Base-by-base conservation (phyloP, 2,113 vertebrate species). In the Indicator indicator region DNA sequence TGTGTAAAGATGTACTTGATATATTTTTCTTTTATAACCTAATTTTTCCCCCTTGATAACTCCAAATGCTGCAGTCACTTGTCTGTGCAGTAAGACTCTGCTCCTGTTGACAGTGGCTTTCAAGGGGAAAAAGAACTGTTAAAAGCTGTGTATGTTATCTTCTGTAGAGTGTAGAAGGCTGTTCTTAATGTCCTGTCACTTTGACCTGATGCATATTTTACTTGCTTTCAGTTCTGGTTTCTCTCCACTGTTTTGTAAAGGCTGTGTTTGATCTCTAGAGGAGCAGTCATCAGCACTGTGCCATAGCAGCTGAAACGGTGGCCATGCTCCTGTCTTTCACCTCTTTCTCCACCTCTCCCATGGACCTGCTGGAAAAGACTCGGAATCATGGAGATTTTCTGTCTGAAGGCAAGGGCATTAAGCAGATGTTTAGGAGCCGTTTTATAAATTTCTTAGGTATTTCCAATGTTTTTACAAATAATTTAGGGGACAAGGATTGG, bases 361-460 rank as follows among this genome's bases (percentile, higher is more conserved):
- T 62, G 42, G 40, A 72, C 24, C 80, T 50, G 32, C 65, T 81
- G 73, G 33, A 86, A 82, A 94, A 88, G 73, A 91, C 62, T 52
- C 72, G 72, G 56, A 81, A 84, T 78, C 36, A 13, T 65, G 33
- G 79, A 91, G 79, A 80, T 89, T 90, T 88, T 88, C 46, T 91
- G 74, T 86, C 94, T 81, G 90, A 90, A 88, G 76, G 85, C 95
- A 95, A 94, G 95, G 94, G 84, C 92, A 93, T 95, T 97, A 95
- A 96, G 88, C 80, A 95, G 94, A 95, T 95, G 93, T 95, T 95
- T 93, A 86, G 94, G 93, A 97, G 83, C 94, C 92, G 81, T 95
- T 97, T 97, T 95, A 63, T 94, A 93, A 88, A 90, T 91, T 95
- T 93, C 90, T 40, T 96, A 94, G 86, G 40, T 88, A 83, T 88